These are phyloP conservation scores for Aeoliscus strigatus DNA, from an alignment of 2,797 vertebrate species.

Conservation along the genomic window DNA sequence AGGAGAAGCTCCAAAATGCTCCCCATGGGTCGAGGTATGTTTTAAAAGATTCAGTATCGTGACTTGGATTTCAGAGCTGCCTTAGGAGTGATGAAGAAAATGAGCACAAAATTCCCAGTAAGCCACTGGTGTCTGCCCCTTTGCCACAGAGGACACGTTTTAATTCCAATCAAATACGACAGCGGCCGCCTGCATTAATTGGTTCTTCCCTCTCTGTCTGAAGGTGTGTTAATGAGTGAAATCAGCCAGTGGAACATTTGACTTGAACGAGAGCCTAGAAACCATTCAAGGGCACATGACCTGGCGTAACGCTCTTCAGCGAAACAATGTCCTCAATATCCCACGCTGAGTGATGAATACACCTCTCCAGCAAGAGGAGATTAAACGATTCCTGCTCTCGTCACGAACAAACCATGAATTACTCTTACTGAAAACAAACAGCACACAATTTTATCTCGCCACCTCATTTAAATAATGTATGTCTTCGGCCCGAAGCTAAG, in stretches of 20 bases:
- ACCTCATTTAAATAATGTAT: constrained; percentile 37
- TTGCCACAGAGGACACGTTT: constrained; percentile 13
- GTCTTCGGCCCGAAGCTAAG: constrained; percentile 25
- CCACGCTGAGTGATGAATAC: constrained; percentile 23
- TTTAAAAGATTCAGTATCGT: constrained; percentile 26
- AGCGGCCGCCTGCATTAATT: constrained; percentile 41
- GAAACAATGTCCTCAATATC: constrained; percentile 18
- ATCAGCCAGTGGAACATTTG: constrained; percentile 31
- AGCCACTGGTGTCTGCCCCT: constrained; percentile 16
- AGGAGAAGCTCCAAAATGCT: constrained; percentile 12
- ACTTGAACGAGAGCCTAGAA: constrained; percentile 18
- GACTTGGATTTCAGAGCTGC: not conserved
- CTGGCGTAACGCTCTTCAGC: constrained; percentile 12
- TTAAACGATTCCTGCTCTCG: constrained; percentile 10
- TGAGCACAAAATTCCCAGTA: constrained; percentile 29
- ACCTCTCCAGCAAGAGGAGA: constrained; percentile 1
- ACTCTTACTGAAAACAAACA: constrained; percentile 22
- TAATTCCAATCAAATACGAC: constrained; percentile 30
- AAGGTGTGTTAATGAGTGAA: constrained; percentile 49
- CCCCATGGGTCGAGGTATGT: constrained; percentile 27
- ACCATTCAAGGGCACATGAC: constrained; percentile 8
- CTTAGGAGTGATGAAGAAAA: constrained; percentile 34
- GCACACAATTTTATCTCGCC: constrained; percentile 22
- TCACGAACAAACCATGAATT: constrained; percentile 16
- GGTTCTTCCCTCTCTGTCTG: constrained; percentile 32